Conservation (phyloP, 1,140 invertebrate species). For the Nephila pilipes region DNA sequence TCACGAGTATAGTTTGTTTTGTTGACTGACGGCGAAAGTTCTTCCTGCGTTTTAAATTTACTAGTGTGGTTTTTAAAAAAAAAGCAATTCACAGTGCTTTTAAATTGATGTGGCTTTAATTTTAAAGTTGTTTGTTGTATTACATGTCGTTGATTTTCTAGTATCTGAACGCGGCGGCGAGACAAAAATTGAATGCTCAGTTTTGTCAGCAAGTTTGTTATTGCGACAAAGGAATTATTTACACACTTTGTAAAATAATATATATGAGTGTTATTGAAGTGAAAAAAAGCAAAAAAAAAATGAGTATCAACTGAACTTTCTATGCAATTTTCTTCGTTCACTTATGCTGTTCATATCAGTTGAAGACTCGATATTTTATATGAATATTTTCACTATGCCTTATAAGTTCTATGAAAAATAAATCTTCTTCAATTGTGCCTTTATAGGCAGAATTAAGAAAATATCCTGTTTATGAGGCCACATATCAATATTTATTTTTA, state of each 20-base stretch:
- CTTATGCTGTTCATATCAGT: conserved; percentile 63
- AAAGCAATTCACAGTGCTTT: conserved; percentile 65
- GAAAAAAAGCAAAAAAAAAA: conserved; percentile 33
- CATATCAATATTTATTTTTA: conserved; percentile 70
- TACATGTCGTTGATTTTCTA: conserved; percentile 75
- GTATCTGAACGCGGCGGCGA: conserved; percentile 73
- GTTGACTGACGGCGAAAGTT: conserved; percentile 72
- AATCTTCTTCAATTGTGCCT: not conserved
- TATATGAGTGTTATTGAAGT: conserved; percentile 76
- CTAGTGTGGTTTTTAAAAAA: conserved; percentile 69
- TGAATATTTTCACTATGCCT: conserved; percentile 39
- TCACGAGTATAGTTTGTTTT: conserved; percentile 65
- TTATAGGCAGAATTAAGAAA: conserved; percentile 14
- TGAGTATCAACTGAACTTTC: conserved; percentile 65
- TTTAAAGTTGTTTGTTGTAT: conserved; percentile 75
- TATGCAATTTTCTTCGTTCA: conserved; percentile 68
- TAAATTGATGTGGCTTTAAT: conserved; percentile 62
- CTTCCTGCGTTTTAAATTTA: conserved; percentile 72
- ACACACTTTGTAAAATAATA: conserved; percentile 72
- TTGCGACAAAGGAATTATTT: conserved; percentile 70
- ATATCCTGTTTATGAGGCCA: conserved; percentile 34
- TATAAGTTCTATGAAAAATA: not conserved
- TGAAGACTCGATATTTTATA: conserved; percentile 69
- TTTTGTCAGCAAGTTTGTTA: conserved; percentile 74
- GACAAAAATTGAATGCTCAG: conserved; percentile 75